Conservation (phyloP, 2,113 vertebrate genomes). For the Osmerus eperlanus region DNA sequence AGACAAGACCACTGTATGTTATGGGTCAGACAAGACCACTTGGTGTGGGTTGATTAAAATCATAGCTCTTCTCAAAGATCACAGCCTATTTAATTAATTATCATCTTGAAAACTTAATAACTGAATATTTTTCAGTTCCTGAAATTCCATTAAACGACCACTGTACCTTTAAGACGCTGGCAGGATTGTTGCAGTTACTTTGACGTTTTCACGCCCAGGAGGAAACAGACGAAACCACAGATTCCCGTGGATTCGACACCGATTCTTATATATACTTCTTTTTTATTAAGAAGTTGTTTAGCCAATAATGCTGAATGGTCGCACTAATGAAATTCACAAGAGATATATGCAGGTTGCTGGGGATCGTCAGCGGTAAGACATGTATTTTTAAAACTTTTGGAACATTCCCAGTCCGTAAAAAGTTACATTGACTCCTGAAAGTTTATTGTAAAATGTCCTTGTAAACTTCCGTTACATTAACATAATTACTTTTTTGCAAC, state of each 20-base stretch:
- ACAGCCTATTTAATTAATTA: too few species aligned
- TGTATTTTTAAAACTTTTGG: slow-evolving; percentile 48
- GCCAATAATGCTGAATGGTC: slow-evolving; percentile 74
- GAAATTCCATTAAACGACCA: neutral
- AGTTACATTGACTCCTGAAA: neutral
- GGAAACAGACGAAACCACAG: slow-evolving; percentile 66
- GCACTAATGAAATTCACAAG: slow-evolving; percentile 75
- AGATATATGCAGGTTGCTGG: slow-evolving; percentile 71
- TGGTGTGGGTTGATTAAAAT: too few species aligned
- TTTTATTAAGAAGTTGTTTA: slow-evolving; percentile 15
- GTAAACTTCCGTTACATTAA: neutral
- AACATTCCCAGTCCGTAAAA: slow-evolving; percentile 26
- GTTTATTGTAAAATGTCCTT: neutral
- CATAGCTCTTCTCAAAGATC: too few species aligned
- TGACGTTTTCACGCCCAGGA: slow-evolving; percentile 58
- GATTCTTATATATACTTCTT: slow-evolving; percentile 10
- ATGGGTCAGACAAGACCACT: too few species aligned
- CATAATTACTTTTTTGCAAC: neutral
- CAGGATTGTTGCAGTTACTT: slow-evolving; percentile 40
- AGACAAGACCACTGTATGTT: too few species aligned
- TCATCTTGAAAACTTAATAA: too few species aligned
- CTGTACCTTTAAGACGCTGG: slow-evolving; percentile 69
- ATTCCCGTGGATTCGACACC: slow-evolving; percentile 54
- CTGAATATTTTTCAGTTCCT: too few species aligned
- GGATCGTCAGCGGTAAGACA: slow-evolving; percentile 72